phyloP scores from a whole-genome alignment of 2,113 vertebrate genomes.

The Ahaetulla prasina region DNA sequence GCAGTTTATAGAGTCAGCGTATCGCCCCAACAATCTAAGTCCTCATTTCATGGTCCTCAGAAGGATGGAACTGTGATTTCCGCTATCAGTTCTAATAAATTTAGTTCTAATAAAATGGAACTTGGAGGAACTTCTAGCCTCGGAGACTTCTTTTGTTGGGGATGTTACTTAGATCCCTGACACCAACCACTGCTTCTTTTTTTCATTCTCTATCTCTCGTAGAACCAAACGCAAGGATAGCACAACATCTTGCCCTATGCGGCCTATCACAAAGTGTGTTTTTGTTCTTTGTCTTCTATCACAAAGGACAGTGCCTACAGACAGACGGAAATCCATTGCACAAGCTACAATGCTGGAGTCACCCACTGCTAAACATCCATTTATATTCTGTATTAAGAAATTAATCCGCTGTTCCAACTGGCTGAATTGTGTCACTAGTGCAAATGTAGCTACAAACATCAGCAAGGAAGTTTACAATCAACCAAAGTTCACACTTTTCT shows the following conservation, averaged over 20 bases:
- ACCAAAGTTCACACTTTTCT: background rate
- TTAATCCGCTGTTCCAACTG: background rate
- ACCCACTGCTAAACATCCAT: background rate
- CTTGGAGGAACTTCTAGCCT: no score
- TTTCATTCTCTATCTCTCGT: background rate
- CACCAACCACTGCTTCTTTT: background rate
- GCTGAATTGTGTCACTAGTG: background rate
- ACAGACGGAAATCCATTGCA: background rate
- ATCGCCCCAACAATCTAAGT: no score
- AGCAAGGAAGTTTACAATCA: background rate
- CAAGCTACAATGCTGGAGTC: background rate
- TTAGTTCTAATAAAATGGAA: no score
- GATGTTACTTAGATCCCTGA: no score
- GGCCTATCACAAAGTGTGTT: background rate
- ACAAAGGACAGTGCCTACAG: background rate
- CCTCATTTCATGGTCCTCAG: no score
- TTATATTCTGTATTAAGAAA: background rate
- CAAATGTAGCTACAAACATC: background rate
- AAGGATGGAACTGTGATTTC: no score
- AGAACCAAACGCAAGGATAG: background rate
- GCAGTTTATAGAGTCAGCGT: no score
- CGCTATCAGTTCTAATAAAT: no score
- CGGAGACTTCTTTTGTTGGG: no score
- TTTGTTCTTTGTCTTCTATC: no score
- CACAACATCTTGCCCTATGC: background rate